Conservation (phyloP, 2,888 invertebrate species). For the Standfussiana lucernea region DNA sequence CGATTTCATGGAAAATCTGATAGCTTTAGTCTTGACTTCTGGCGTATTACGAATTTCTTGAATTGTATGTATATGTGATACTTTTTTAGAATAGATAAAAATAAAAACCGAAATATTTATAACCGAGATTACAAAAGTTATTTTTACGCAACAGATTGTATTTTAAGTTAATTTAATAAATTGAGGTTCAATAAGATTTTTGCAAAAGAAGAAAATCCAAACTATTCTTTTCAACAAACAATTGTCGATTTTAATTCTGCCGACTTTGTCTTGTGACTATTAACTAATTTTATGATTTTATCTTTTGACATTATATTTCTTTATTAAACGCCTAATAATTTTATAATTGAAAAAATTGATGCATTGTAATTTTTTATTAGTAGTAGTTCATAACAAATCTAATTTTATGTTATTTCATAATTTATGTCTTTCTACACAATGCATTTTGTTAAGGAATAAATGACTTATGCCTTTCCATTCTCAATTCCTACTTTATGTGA, state of each 20-base stretch:
- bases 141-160: background rate
- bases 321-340: no score
- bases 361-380: no score
- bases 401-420: no score
- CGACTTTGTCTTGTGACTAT: no score
- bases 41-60: constrained; percentile 57
- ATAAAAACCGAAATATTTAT: background rate
- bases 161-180: background rate
- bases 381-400: no score
- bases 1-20: constrained; percentile 76
- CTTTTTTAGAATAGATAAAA: constrained; percentile 14
- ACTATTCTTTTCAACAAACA: background rate
- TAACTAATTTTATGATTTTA: no score
- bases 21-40: constrained; percentile 65
- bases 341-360: no score
- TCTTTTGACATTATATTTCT: no score
- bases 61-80: constrained; percentile 47
- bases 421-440: no score
- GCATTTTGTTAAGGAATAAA: no score
- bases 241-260: background rate
- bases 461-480: no score
- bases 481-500: background rate
- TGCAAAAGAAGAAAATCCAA: background rate
- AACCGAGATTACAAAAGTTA: background rate
- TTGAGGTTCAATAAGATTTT: background rate